Evolutionary conservation across 2,888 invertebrate genomes (phyloP), one percentile per base, ranked within the genome.

Genomic region (Odontomyia ornata): DNA sequence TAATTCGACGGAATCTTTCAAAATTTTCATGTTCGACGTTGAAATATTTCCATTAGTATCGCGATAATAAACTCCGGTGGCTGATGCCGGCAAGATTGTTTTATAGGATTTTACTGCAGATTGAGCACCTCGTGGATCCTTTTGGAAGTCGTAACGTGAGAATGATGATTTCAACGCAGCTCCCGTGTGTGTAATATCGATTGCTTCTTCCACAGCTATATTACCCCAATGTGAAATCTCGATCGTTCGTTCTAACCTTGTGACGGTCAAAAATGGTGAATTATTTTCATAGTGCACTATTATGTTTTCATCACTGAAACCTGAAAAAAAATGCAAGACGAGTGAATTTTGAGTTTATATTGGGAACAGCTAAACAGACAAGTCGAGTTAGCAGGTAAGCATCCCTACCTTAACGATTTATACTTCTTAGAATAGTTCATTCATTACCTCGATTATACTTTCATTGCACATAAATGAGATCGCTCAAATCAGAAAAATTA

Each of bases 151-250:
- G 86, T 98, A 97, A 56, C 99, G 91, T 1, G 99, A 99, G 88
- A 99, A 98, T 1, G 97, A 92, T 0, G 97, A 97, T 84, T 98
- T 97, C 56, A 99, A 87, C 80, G 91, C 89, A 13, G 99, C 99
- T 57, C 99, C 99, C 64, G 94, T 93, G 84, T 99, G 99, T 23
- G 93, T 89, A 80, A 99, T 89, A 85, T 98, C 96, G 81, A 99
- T 91, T 7, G 93, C 92, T 85, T 99, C 99, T 85, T 99, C 98
- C 0, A 99, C 90, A 25, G 99, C 99, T 82, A 99, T 95, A 84
- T 99, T 98, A 9, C 99, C 99, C 99, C 99, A 99, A 85, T 99
- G 99, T 0, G 99, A 99, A 1, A 99, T 92, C 88, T 99, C 99
- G 82, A 99, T 94, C 0, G 91, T 88, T 69, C 99, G 90, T 82